These are phyloP conservation scores for Donacobius atricapilla DNA, from an alignment of 2,113 vertebrate species.

Conservation along the genomic window DNA sequence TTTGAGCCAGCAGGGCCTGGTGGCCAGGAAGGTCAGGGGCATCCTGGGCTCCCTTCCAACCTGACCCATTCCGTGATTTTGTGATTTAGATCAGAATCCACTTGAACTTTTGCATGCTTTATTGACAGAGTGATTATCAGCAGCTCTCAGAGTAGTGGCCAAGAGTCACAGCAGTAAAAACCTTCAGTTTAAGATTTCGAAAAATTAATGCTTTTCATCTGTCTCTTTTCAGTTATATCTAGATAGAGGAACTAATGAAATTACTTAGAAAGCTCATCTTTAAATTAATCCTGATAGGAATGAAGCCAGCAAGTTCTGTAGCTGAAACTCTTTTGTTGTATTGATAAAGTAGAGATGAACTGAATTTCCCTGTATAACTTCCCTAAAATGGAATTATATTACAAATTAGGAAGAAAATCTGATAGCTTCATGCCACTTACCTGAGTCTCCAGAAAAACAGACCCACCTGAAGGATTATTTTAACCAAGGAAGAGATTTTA, in stretches of 20 bases:
- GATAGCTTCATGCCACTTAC: background rate
- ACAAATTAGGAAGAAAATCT: background rate
- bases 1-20: background rate
- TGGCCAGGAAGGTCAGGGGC: background rate
- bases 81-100: background rate
- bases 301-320: background rate
- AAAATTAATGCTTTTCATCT: background rate
- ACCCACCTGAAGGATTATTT: background rate
- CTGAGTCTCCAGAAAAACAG: background rate
- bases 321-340: background rate
- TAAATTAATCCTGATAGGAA: background rate
- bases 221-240: background rate
- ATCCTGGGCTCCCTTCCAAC: background rate
- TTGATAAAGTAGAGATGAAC: background rate
- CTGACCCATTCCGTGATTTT: background rate
- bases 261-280: background rate
- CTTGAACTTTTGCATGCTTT: background rate
- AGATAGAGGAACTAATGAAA: background rate
- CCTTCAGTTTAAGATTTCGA: background rate
- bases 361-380: background rate
- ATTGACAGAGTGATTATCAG: background rate
- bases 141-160: background rate
- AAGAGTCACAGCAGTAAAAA: background rate
- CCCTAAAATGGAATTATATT: background rate
- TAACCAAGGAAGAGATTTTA: background rate